Base-by-base conservation (phyloP, 2,888 invertebrate genomes). In the Synanthedon myopaeformis region DNA sequence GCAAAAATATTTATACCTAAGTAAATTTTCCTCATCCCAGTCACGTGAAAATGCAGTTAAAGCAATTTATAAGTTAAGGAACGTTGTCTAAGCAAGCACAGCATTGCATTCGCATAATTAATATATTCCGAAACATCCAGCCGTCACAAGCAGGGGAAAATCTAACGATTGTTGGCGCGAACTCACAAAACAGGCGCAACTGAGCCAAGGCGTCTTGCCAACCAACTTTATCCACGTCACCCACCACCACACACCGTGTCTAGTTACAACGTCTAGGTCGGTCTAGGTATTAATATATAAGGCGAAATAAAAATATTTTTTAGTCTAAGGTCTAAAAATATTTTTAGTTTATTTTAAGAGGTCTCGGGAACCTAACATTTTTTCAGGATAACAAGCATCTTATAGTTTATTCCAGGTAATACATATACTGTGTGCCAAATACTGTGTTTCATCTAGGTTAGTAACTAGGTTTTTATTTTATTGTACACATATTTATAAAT, bases 151-250 rank as follows among this genome's bases (percentile, higher is more conserved):
- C 70, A 67, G 67, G 76, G 73, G 73, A 76, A 75, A 74, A 77
- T 74, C 75, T 75, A 71, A 59, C 65, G 62, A 67, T 71, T 70
- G 72, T 75, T 80, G 81, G 79, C 81, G 74, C 75, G 67, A 61
- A 49, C 17, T 70, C 70, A 71, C 76, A 71, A 74, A 77, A 72
- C 70, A 72, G 71, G 70, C 23, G 70, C 49, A 64, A 69, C 64
- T 56, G 66, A 72, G 79, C 79, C 79, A 79, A 79, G 78, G 74
- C 73, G 67, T 62, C 55, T 61, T 79, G 81, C 81, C 81, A 81
- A 79, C 71, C 75, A 71, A 78, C 71, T 81, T 78, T 69, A 67
- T 58, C 62, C 56, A 12, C 45, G 4, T 45, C 45, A 45, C n/a
- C 12, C 45, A 14, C 45, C 11, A 45, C 45, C 11, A 45, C 13